Conservation (phyloP, 37 sponge, comb jelly and placozoan species). For the Aphrocallistes beatrix region DNA sequence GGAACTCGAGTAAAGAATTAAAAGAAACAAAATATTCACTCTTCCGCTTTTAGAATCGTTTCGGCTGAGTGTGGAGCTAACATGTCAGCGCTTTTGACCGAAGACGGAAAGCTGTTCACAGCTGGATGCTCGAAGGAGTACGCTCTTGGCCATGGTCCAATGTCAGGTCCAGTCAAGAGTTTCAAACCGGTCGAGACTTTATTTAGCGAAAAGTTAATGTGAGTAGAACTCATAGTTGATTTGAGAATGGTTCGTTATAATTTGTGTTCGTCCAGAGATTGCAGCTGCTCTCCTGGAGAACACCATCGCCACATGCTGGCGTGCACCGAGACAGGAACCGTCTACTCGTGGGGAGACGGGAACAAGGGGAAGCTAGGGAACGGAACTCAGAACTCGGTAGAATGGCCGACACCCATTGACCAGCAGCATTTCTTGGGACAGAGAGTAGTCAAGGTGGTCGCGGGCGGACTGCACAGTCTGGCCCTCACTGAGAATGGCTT, state of each 20-base stretch:
- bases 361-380: slow-evolving; percentile 51
- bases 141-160: slow-evolving; percentile 27
- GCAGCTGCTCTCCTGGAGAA: slow-evolving; percentile 52
- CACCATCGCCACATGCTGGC: slow-evolving; percentile 58
- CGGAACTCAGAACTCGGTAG: slow-evolving; percentile 21
- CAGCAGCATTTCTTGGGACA: slow-evolving; percentile 22
- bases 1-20: not conserved
- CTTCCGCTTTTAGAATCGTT: not conserved
- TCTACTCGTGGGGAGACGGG: slow-evolving; percentile 67
- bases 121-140: slow-evolving; percentile 30
- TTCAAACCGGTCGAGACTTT: not conserved
- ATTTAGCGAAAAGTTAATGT: not conserved
- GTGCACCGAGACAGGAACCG: slow-evolving; percentile 39
- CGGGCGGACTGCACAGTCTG: slow-evolving; percentile 48
- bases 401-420: slow-evolving; percentile 26
- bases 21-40: not conserved
- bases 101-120: slow-evolving; percentile 26
- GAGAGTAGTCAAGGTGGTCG: slow-evolving; percentile 22
- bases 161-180: not conserved
- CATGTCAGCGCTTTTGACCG: slow-evolving; percentile 34
- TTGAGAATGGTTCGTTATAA: no score
- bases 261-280: not conserved
- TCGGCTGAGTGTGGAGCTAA: slow-evolving; percentile 42
- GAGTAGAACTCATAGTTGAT: no score
- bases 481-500: slow-evolving; percentile 31